Evolutionary conservation across 2,113 vertebrate species (phyloP).

Genomic region (Chionis minor): DNA sequence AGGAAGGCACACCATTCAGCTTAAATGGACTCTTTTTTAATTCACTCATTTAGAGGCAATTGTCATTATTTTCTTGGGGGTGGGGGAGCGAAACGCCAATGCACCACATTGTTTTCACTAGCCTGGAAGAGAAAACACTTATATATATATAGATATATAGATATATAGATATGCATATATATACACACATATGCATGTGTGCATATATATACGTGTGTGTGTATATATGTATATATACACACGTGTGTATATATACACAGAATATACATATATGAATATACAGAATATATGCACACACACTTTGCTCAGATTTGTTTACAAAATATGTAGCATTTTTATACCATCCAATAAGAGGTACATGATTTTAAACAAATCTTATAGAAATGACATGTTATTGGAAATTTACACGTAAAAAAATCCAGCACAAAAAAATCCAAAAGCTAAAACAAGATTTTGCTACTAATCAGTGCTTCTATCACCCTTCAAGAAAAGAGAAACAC

Average conservation of each 20-base stretch:
- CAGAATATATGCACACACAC: conserved; percentile 72
- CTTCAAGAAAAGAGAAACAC: conserved; percentile 71
- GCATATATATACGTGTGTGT: conserved; percentile 30
- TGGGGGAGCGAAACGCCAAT: conserved; percentile 54
- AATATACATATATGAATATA: conserved; percentile 70
- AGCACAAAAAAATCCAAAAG: conserved; percentile 76
- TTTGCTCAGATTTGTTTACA: conserved; percentile 73
- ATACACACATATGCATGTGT: conserved; percentile 30
- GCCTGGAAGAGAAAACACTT: conserved; percentile 67
- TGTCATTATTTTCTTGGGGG: conserved; percentile 53
- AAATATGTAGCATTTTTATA: conserved; percentile 71
- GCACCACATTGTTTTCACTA: conserved; percentile 71
- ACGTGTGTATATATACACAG: conserved; percentile 65
- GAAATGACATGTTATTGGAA: conserved; percentile 75
- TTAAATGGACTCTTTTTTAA: conserved; percentile 73
- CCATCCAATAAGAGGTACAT: conserved; percentile 73
- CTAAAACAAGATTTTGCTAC: conserved; percentile 79
- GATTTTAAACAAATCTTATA: conserved; percentile 78
- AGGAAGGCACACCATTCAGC: conserved; percentile 68
- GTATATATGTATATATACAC: conserved; percentile 69
- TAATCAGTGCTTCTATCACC: conserved; percentile 79
- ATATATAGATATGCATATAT: conserved; percentile 59
- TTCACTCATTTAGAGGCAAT: conserved; percentile 70
- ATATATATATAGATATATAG: conserved; percentile 62
- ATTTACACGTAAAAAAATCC: conserved; percentile 79